Percentiles rank a stretch among this genome's conserved stretches.
These are phyloP conservation scores for Ailuropoda melanoleuca DNA, from an alignment of 2,113 vertebrate species.

Conservation along the genomic window DNA sequence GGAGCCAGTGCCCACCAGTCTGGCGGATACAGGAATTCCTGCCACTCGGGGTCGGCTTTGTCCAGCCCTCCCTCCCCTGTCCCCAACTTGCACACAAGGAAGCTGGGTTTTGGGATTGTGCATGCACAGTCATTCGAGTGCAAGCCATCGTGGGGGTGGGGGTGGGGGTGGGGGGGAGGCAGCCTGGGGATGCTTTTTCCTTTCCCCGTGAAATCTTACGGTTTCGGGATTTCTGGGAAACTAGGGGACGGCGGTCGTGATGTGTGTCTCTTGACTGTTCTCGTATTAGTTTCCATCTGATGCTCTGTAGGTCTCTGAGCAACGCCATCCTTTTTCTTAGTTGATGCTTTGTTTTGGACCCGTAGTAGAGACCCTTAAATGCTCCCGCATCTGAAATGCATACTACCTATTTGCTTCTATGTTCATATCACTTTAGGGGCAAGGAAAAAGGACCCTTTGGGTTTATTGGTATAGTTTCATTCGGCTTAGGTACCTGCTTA, in stretches of 20 bases:
- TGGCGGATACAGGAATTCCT: background rate
- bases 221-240: background rate
- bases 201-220: background rate
- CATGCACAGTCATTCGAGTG: accelerated
- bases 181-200: background rate
- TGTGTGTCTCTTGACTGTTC: background rate
- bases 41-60: accelerated
- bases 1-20: background rate
- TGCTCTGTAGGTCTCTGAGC: accelerated
- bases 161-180: background rate
- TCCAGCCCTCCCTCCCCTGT: background rate
- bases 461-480: accelerated
- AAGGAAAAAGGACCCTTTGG: background rate
- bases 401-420: accelerated
- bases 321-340: accelerated
- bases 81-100: accelerated
- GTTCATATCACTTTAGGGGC: accelerated
- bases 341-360: background rate
- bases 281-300: accelerated
- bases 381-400: accelerated
- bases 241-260: accelerated
- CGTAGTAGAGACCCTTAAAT: accelerated
- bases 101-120: background rate
- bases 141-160: background rate
- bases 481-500: background rate